These are phyloP conservation scores for Osmoderma eremita DNA, from an alignment of 2,888 invertebrate genomes.

Conservation along the genomic window DNA sequence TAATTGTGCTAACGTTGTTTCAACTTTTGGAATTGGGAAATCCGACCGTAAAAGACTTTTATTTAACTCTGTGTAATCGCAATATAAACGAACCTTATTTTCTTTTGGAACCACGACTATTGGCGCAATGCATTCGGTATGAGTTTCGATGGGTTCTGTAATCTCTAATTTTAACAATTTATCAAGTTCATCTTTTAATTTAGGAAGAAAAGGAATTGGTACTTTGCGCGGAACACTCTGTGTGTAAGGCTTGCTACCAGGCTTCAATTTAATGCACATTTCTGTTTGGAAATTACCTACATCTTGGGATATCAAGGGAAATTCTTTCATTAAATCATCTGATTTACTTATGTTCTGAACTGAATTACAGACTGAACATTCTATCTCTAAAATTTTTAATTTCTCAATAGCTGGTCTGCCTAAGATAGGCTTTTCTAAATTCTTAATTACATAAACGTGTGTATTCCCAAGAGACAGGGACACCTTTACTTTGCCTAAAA, in stretches of 20 bases:
- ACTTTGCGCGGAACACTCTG: neutral
- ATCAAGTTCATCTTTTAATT: neutral
- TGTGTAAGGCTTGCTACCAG: neutral
- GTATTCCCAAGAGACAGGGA: too few species aligned
- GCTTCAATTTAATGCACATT: neutral
- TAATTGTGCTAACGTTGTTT: neutral
- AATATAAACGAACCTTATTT: neutral
- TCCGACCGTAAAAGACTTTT: neutral
- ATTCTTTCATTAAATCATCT: too few species aligned
- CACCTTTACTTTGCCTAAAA: too few species aligned
- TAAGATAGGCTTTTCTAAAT: too few species aligned
- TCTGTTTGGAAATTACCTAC: neutral
- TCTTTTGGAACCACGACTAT: neutral
- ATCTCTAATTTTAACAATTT: neutral
- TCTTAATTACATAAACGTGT: too few species aligned
- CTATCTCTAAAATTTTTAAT: too few species aligned
- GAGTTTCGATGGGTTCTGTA: neutral
- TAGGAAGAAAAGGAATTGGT: neutral
- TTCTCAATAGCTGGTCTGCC: too few species aligned
- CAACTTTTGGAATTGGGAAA: conserved; percentile 1
- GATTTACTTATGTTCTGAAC: too few species aligned
- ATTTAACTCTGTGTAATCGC: neutral
- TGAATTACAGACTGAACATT: too few species aligned
- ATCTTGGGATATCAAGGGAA: neutral
- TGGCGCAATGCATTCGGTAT: neutral